Evolutionary conservation across 1,140 invertebrate species (phyloP), one percentile per base, ranked within the genome.

Genomic region (Lordiphosa collinella): DNA sequence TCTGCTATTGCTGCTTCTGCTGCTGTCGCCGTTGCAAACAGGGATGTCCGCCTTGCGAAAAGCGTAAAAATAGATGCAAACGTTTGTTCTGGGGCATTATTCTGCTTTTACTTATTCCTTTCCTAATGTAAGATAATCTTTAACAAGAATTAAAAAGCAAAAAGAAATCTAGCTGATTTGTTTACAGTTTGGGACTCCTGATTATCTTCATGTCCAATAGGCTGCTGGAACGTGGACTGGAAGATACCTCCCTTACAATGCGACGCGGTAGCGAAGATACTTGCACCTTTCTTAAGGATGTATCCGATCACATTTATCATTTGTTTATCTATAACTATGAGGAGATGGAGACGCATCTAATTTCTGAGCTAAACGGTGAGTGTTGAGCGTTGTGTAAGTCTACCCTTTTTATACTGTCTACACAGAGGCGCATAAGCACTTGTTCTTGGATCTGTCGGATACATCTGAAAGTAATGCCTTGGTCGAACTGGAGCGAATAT

Each of bases 131-230:
- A 94, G 94, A 92, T 37, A 4, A 18, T 31, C 8, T 7, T 6
- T 13, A 7, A 7, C 16, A 1, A 9, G 3, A 2, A 50, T 46
- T 5, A 22, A 11, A 6, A 31, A 11, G 32, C 29, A 5, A 37
- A n/a, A n/a, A n/a, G n/a, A n/a, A 34, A 13, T 18, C 2, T 22
- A 12, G 7, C 10, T 54, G 62, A 57, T 58, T 60, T 57, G 9
- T 60, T 90, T 35, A 13, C 3, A 82, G 78, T 4, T 87, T 96
- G 89, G 95, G 95, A 16, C 92, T 96, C 43, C 93, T 97, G 9
- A 96, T 95, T 86, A 92, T 94, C 10, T 96, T 96, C 89, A 93
- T 94, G 6, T 96, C 94, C n/a, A 96, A 96, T 88, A 92, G 94
- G 79, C 92, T 95, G 59, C 91, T 97, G 89, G 93, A 96, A 73